Evolutionary conservation across 2,113 vertebrate species (phyloP).

Genomic region (Burhinus bistriatus): DNA sequence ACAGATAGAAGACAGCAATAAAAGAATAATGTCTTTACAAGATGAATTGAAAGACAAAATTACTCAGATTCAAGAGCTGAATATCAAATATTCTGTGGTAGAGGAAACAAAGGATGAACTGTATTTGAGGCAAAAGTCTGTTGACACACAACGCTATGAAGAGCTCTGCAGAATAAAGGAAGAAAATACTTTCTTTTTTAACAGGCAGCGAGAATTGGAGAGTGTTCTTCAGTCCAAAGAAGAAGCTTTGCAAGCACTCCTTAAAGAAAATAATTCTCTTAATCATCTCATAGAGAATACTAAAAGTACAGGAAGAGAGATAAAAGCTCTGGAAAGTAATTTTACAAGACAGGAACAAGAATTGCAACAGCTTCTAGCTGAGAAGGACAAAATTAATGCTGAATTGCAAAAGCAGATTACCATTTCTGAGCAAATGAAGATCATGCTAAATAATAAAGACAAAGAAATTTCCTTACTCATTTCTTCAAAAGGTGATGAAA

Average conservation of each 20-base stretch:
- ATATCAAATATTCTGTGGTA: conserved; percentile 60
- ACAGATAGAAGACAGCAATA: conserved; percentile 77
- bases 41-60: conserved; percentile 74
- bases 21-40: conserved; percentile 71
- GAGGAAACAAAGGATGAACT: conserved; percentile 72
- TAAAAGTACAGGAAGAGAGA: conserved; percentile 58
- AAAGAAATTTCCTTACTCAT: conserved; percentile 83
- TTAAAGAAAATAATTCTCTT: conserved; percentile 71
- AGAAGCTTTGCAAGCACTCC: conserved; percentile 60
- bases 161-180: conserved; percentile 77
- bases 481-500: conserved; percentile 80
- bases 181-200: conserved; percentile 67
- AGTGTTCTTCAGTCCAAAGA: conserved; percentile 68
- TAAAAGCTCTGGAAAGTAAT: conserved; percentile 70
- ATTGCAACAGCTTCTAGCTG: conserved; percentile 63
- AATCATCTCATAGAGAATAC: conserved; percentile 65
- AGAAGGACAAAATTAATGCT: conserved; percentile 66
- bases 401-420: conserved; percentile 81
- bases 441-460: conserved; percentile 82
- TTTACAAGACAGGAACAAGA: conserved; percentile 70
- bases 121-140: conserved; percentile 65
- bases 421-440: conserved; percentile 80
- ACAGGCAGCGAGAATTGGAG: conserved; percentile 66
- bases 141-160: conserved; percentile 68
- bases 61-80: conserved; percentile 71